A percentile compares a stretch with the other conserved stretches of the same genome.
Evolutionary conservation across 2,113 vertebrate genomes (phyloP).

Genomic region (Naja naja): DNA sequence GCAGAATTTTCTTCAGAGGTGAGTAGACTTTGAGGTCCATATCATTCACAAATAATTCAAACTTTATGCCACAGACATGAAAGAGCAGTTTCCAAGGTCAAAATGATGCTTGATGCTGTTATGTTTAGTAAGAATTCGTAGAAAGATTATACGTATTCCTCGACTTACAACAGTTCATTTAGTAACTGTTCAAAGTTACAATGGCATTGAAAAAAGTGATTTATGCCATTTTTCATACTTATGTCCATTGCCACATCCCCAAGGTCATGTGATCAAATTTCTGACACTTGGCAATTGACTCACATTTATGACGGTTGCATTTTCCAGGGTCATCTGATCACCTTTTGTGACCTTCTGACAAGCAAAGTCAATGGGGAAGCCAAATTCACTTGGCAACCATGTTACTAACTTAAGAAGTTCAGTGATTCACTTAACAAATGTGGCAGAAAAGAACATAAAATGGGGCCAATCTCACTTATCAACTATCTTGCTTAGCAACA

Average conservation of each 20-base stretch:
- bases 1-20: background rate
- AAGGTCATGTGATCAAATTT: background rate
- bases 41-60: background rate
- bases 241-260: background rate
- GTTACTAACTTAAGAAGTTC: too few species aligned
- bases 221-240: background rate
- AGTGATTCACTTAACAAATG: background rate
- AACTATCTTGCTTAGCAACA: background rate
- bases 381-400: too few species aligned
- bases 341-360: too few species aligned
- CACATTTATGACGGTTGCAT: too few species aligned
- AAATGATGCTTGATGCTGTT: background rate
- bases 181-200: background rate
- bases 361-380: too few species aligned
- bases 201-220: background rate
- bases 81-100: background rate
- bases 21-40: background rate
- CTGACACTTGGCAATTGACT: too few species aligned
- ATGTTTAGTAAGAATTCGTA: background rate
- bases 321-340: too few species aligned
- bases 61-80: background rate
- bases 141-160: background rate
- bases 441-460: background rate
- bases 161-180: background rate
- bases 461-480: background rate